Base-by-base conservation (phyloP, 2,113 vertebrate species). In the Pteruthius melanotis region DNA sequence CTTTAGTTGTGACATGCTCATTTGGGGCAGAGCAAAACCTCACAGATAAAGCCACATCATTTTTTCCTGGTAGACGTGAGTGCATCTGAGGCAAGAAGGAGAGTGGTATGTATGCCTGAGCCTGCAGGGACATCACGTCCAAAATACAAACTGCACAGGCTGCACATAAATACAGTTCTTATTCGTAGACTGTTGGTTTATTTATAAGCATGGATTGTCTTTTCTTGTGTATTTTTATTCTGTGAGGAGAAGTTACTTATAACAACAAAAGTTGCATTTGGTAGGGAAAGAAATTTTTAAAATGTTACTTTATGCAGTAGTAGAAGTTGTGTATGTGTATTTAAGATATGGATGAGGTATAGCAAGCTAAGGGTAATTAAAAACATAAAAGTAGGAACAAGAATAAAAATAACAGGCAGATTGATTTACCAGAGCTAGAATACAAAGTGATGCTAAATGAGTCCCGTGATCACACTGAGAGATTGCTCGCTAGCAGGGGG, bases 401-500 rank as follows among this genome's bases (percentile, higher is more conserved):
- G 11, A 80, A 54, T 80, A 26, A 87, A 87, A 77, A 30, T 35
- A 93, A 37, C 5, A 80, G 30, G 16, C 50, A 89, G 57, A 40
- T 45, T 79, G 37, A 28, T 59, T 74, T 88, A 45, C 20, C 4
- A 15, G 56, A 77, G 15, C 13, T 70, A 42, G 33, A 79, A 10
- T 21, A 17, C 21, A 47, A 81, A 30, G 8, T 44, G 19, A 44
- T 69, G 10, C 13, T 65, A 53, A 63, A 42, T 28, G 39, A 79
- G 13, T 47, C 26, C 28, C 0, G 17, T 3, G 4, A 28, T 49
- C n/a, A 39, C 1, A 4, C 50, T 42, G 76, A 69, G 63, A 42
- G 21, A 28, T 31, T 70, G 5, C 3, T 68, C 0, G 0, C 50
- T 76, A 45, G 6, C 23, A 72, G n/a, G 1, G 0, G 14, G 14